Conservation (phyloP, 2,113 vertebrate genomes). For the Gobiocypris rarus region DNA sequence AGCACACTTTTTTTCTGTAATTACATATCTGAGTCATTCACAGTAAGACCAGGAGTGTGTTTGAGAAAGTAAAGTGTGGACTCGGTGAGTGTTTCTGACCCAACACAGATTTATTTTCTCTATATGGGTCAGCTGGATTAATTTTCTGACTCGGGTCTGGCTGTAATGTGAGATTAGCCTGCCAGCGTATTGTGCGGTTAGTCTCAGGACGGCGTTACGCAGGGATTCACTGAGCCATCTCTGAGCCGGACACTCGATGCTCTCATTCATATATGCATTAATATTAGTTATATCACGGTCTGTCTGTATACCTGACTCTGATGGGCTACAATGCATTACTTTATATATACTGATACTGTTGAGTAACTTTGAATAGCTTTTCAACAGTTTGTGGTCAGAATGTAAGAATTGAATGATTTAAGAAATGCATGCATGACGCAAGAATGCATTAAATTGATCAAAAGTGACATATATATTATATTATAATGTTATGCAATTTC, state of each 20-base stretch:
- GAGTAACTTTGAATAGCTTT: no score
- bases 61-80: background rate
- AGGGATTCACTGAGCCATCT: no score
- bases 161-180: slow-evolving; percentile 66
- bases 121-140: slow-evolving; percentile 73
- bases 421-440: background rate
- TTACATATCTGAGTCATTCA: background rate
- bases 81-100: background rate
- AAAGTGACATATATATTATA: background rate
- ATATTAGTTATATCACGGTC: no score
- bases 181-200: slow-evolving; percentile 30
- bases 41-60: background rate
- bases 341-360: no score
- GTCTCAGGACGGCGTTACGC: background rate
- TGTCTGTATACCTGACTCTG: no score
- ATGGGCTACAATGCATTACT: no score
- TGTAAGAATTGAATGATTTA: background rate
- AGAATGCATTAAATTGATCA: background rate
- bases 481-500: background rate
- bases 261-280: no score
- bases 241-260: background rate
- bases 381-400: background rate
- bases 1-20: background rate
- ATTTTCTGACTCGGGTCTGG: slow-evolving; percentile 58
- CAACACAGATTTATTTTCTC: background rate